A percentile compares a stretch with the other conserved stretches of the same genome.
Conservation (phyloP, 2,113 vertebrate genomes). For the Microcebus murinus region DNA sequence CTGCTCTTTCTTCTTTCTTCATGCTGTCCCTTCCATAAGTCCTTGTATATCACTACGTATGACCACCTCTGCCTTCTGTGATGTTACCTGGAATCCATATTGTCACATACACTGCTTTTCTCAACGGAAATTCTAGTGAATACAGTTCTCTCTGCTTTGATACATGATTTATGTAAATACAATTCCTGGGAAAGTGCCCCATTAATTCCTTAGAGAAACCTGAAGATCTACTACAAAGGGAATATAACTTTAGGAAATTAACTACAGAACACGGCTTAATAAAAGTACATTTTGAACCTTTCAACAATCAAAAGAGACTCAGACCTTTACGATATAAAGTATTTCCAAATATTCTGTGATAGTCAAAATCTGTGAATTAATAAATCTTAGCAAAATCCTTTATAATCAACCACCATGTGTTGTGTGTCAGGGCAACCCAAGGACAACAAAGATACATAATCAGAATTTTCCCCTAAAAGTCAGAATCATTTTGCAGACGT, state of each 20-base stretch:
- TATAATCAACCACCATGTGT: neutral
- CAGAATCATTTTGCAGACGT: neutral
- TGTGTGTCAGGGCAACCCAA: neutral
- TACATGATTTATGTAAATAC: neutral
- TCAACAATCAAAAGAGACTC: neutral
- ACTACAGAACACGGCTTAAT: neutral
- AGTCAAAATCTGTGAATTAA: neutral
- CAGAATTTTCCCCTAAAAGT: neutral
- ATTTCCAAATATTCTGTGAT: slow-evolving; percentile 19
- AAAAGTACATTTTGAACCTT: neutral
- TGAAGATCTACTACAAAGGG: neutral
- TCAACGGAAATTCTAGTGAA: neutral
- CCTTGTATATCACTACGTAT: neutral
- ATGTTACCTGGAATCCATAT: neutral
- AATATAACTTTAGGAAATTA: slow-evolving; percentile 2
- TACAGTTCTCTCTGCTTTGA: neutral
- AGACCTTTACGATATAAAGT: neutral
- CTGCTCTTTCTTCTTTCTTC: neutral
- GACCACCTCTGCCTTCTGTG: neutral
- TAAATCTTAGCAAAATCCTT: neutral
- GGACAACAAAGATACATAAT: neutral
- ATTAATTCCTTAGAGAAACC: slow-evolving; percentile 9
- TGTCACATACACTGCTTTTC: neutral
- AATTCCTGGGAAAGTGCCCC: neutral
- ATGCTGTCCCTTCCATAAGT: neutral